A percentile compares a stretch with the other conserved stretches of the same genome.
Evolutionary conservation across 2,113 vertebrate species (phyloP).

Genomic region (Pipra filicauda): DNA sequence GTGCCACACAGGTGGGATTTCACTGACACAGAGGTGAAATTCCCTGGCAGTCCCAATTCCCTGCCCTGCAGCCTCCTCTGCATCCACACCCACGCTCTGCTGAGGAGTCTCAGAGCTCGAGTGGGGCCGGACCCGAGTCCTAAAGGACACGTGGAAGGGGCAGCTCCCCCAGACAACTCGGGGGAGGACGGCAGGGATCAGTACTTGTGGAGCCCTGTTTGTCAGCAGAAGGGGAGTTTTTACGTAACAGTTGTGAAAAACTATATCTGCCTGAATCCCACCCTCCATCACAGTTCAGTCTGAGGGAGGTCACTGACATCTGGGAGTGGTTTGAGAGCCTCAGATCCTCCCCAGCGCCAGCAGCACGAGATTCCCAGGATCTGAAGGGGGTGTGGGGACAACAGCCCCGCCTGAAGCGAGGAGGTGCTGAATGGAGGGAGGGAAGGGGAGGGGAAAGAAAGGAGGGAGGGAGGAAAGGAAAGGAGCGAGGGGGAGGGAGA

Average conservation of each 20-base stretch:
- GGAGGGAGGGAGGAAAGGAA: too few species aligned
- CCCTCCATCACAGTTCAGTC: not conserved
- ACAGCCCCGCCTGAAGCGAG: not conserved
- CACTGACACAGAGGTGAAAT: not conserved
- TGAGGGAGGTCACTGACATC: not conserved
- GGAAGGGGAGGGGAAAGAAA: too few species aligned
- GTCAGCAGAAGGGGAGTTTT: not conserved
- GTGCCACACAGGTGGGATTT: not conserved
- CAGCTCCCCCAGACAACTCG: not conserved
- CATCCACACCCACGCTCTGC: not conserved
- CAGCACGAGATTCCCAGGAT: accelerated
- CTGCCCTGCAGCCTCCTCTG: not conserved
- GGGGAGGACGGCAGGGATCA: not conserved
- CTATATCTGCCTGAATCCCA: accelerated
- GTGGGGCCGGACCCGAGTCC: too few species aligned
- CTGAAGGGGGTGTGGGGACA: not conserved
- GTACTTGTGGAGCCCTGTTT: not conserved
- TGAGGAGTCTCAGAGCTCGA: not conserved
- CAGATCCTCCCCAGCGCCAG: not conserved
- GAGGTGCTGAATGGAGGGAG: not conserved
- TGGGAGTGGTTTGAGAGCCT: not conserved
- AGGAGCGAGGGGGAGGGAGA: too few species aligned
- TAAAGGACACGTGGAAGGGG: not conserved
- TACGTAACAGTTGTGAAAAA: accelerated
- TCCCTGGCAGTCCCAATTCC: not conserved